A percentile compares a stretch with the other conserved stretches of the same genome.
phyloP scores from a whole-genome alignment of 2,888 invertebrate species.

The Eutolmus rufibarbis region DNA sequence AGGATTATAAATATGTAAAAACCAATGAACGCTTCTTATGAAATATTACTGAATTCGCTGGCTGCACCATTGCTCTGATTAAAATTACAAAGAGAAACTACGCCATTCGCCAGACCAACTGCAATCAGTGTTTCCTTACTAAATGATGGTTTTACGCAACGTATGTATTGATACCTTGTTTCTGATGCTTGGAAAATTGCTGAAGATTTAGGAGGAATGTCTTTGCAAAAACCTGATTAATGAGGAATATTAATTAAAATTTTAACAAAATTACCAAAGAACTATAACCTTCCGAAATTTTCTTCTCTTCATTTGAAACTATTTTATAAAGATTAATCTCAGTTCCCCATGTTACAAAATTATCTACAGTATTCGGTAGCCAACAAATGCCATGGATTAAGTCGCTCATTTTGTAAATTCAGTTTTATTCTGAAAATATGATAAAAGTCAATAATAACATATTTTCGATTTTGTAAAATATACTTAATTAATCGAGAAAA shows the following conservation, averaged over 20 bases:
- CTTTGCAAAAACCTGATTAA: constrained; percentile 38
- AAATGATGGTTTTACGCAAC: constrained; percentile 88
- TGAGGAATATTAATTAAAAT: neutral
- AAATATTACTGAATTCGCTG: constrained; percentile 59
- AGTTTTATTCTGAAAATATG: neutral
- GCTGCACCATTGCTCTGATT: constrained; percentile 68
- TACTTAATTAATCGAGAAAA: no score
- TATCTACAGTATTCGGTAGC: constrained; percentile 81
- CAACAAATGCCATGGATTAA: constrained; percentile 80
- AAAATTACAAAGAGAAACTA: constrained; percentile 80
- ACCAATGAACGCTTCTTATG: neutral
- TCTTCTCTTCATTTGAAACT: constrained; percentile 65
- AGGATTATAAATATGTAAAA: constrained; percentile 41
- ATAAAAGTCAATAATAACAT: neutral
- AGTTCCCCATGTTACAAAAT: constrained; percentile 90
- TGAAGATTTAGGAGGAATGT: constrained; percentile 54
- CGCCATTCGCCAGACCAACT: constrained; percentile 88
- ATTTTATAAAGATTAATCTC: constrained; percentile 89
- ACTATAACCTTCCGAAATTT: neutral
- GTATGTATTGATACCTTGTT: constrained; percentile 74
- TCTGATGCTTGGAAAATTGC: constrained; percentile 57
- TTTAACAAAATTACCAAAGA: neutral
- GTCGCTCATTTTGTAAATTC: constrained; percentile 55
- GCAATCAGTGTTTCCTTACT: constrained; percentile 82
- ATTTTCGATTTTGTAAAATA: no score